phyloP scores from a whole-genome alignment of 1,140 invertebrate species.

The Oreohelix idahoensis region DNA sequence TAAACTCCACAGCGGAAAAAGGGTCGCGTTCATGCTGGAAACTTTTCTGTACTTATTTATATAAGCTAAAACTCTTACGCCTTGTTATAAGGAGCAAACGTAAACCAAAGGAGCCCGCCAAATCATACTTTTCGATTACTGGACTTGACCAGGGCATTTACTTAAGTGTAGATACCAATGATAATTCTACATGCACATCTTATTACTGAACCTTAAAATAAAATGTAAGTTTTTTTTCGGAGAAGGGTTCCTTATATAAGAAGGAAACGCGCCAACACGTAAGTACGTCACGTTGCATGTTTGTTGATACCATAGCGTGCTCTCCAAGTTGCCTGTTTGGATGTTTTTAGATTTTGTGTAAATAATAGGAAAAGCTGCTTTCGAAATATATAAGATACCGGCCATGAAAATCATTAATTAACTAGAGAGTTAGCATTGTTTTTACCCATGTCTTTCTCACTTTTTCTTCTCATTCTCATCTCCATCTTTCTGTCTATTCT shows the following conservation, averaged over 20 bases:
- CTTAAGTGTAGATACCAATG: background rate
- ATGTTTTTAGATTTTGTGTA: too few species aligned
- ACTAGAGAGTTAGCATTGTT: too few species aligned
- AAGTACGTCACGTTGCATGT: background rate
- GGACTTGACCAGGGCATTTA: background rate
- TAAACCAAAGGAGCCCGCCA: background rate
- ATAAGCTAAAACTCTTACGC: background rate
- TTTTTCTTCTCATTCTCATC: too few species aligned
- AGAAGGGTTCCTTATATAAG: background rate
- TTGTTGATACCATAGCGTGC: too few species aligned
- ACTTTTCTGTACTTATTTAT: background rate
- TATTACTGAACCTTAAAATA: too few species aligned
- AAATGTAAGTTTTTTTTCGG: too few species aligned
- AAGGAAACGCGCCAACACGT: background rate
- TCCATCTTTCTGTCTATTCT: too few species aligned
- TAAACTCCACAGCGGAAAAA: background rate
- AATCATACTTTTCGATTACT: background rate
- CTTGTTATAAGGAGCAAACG: background rate
- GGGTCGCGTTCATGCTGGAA: conserved; percentile 5
- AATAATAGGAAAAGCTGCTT: too few species aligned
- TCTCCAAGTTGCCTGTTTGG: too few species aligned
- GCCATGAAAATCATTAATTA: too few species aligned
- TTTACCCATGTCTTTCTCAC: too few species aligned
- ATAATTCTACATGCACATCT: background rate
- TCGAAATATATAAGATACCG: too few species aligned